Percentiles rank a stretch among this genome's conserved stretches.
Evolutionary conservation across 2,797 vertebrate genomes (phyloP).

Genomic region (Agapornis canus): DNA sequence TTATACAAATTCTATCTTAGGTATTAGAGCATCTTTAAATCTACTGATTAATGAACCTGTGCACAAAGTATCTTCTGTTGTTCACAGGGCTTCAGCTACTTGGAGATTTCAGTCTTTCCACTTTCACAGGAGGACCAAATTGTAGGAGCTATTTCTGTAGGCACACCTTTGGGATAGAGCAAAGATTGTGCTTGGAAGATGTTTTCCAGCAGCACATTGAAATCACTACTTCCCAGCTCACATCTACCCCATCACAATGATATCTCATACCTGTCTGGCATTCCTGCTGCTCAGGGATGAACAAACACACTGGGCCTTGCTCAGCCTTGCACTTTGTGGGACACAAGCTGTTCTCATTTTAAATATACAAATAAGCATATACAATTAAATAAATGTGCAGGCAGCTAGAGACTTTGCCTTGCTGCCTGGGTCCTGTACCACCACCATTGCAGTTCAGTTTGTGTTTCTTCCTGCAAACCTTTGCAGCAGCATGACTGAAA

Average conservation of each 20-base stretch:
- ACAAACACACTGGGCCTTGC: not conserved
- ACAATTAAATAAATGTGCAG: not conserved
- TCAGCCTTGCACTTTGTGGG: not conserved
- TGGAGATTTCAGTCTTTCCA: not conserved
- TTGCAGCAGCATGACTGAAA: accelerated
- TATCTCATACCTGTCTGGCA: not conserved
- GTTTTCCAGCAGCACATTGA: not conserved
- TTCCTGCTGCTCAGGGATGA: not conserved
- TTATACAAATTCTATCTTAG: not conserved
- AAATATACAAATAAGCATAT: not conserved
- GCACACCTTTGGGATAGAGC: not conserved
- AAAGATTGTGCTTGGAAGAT: not conserved
- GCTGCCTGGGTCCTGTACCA: not conserved
- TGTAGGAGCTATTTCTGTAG: not conserved
- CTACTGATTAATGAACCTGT: not conserved
- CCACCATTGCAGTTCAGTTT: not conserved
- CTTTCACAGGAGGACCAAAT: not conserved
- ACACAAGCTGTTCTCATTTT: not conserved
- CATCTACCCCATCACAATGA: not conserved
- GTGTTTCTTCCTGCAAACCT: not conserved
- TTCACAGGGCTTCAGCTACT: not conserved
- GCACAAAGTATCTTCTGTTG: not conserved
- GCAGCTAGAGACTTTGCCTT: not conserved
- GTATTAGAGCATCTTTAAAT: not conserved
- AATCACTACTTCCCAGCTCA: not conserved